Evolutionary conservation across 2,888 invertebrate genomes (phyloP).

Genomic region (Leptopilina myrica): DNA sequence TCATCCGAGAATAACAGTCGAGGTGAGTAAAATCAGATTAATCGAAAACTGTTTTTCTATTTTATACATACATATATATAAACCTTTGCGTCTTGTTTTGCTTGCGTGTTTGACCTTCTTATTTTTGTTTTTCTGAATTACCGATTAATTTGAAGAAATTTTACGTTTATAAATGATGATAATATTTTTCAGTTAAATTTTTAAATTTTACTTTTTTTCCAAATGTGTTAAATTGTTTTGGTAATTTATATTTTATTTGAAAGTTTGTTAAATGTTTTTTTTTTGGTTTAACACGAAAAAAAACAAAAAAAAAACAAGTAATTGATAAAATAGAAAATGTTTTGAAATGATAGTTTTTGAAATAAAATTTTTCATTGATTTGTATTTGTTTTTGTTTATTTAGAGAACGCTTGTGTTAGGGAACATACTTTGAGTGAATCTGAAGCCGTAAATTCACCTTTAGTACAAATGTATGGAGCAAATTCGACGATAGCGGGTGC

Average conservation of each 20-base stretch:
- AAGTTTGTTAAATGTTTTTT: too few relatives aligned
- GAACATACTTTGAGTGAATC: slow-evolving; percentile 68
- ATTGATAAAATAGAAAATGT: background rate
- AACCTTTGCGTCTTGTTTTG: slow-evolving; percentile 5
- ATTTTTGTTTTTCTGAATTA: slow-evolving; percentile 42
- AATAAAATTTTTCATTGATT: background rate
- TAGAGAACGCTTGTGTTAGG: slow-evolving; percentile 57
- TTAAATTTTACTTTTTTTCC: background rate
- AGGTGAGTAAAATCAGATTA: slow-evolving; percentile 62
- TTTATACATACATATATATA: background rate
- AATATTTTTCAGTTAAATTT: background rate
- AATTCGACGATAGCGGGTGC: slow-evolving; percentile 67
- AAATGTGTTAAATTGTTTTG: background rate
- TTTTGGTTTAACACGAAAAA: too few relatives aligned
- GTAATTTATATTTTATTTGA: too few relatives aligned
- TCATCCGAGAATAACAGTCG: slow-evolving; percentile 60
- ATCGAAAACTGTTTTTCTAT: background rate
- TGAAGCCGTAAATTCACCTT: slow-evolving; percentile 63
- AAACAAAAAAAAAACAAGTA: too few relatives aligned
- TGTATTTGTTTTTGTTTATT: slow-evolving; percentile 40
- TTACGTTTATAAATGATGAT: background rate
- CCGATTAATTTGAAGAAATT: background rate
- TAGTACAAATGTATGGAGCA: slow-evolving; percentile 73
- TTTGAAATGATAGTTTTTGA: background rate
- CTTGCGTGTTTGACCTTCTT: slow-evolving; percentile 32